Conservation (phyloP, 2,797 vertebrate species). For the Erpetoichthys calabaricus region DNA sequence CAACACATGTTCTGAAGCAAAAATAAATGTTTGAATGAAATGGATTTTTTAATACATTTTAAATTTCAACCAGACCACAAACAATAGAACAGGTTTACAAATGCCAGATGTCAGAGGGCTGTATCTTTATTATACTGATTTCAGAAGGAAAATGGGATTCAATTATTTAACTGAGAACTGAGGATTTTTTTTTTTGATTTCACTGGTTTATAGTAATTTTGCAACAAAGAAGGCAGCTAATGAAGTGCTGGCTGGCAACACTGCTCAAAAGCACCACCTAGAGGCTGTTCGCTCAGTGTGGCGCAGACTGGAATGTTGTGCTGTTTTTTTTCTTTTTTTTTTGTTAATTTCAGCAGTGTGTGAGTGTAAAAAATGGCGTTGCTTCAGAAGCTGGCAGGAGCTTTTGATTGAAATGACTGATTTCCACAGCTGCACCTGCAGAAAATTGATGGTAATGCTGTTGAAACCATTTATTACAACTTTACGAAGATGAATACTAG, state of each 20-base stretch:
- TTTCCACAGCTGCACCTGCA: constrained; percentile 57
- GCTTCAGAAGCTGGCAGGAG: constrained; percentile 48
- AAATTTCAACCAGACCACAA: no score
- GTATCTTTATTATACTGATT: no score
- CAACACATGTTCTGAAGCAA: no score
- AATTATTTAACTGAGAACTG: no score
- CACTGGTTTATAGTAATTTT: no score
- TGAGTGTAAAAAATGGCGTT: constrained; percentile 69
- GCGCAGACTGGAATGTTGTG: constrained; percentile 11
- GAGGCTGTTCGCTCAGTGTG: constrained; percentile 28
- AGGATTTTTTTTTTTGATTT: no score
- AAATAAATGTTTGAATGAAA: no score
- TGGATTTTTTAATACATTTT: no score
- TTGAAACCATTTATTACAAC: constrained; percentile 68
- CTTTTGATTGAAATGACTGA: constrained; percentile 68
- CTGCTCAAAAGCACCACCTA: constrained; percentile 66
- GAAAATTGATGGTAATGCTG: constrained; percentile 67
- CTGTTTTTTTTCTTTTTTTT: constrained; percentile 13
- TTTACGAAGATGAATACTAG: constrained; percentile 49
- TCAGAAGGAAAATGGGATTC: no score
- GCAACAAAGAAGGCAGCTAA: no score
- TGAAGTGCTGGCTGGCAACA: neutral
- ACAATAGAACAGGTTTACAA: no score
- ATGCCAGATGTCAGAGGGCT: no score
- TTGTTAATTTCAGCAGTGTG: constrained; percentile 40